Evolutionary conservation across 1,140 invertebrate genomes (phyloP).

Genomic region (Pachypsylla venusta): DNA sequence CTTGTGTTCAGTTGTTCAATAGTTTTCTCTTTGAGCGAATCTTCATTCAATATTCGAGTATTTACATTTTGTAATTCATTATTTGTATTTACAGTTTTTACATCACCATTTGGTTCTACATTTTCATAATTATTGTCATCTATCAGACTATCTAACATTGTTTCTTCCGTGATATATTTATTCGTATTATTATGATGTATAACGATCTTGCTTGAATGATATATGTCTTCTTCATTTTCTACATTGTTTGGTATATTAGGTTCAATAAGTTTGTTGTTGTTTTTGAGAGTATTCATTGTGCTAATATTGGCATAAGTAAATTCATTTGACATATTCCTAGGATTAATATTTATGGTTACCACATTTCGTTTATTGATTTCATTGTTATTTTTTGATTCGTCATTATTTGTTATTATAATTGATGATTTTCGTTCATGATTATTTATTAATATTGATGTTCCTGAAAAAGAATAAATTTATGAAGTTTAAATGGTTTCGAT

Average conservation of each 20-base stretch:
- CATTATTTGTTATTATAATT: neutral
- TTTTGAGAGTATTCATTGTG: neutral
- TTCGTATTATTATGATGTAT: neutral
- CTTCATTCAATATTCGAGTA: too few species aligned
- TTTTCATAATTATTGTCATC: too few species aligned
- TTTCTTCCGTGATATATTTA: neutral
- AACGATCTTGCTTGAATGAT: neutral
- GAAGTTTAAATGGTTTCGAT: too few species aligned
- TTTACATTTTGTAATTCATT: too few species aligned
- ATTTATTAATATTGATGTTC: neutral
- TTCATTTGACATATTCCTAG: neutral
- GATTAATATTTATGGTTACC: slow-evolving; percentile 3
- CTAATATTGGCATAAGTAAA: neutral
- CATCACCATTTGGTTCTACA: too few species aligned
- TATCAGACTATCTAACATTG: slow-evolving; percentile 6
- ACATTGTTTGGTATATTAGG: neutral
- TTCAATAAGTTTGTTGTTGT: too few species aligned
- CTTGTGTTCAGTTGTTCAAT: too few species aligned
- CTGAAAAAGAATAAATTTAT: neutral
- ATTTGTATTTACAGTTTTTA: too few species aligned
- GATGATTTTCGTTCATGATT: neutral
- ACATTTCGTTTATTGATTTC: slow-evolving; percentile 4
- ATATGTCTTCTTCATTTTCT: neutral
- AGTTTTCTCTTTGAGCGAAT: too few species aligned
- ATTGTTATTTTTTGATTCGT: neutral